Conservation (phyloP, 2,113 vertebrate species). For the Bos indicus region DNA sequence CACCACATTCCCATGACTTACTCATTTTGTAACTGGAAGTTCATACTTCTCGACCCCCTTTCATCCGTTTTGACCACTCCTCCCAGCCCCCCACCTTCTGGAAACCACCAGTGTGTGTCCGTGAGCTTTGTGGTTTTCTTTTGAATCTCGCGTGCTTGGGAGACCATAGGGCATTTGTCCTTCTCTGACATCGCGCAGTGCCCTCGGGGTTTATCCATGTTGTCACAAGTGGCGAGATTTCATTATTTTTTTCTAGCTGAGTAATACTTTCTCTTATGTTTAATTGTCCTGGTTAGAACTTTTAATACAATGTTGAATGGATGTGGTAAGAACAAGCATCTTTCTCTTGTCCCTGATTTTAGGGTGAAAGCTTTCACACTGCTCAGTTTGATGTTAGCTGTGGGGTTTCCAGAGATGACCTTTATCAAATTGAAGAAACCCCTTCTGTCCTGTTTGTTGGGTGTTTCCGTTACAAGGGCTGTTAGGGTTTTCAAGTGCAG, state of each 20-base stretch:
- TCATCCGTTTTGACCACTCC: background rate
- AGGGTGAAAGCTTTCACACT: background rate
- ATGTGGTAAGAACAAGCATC: background rate
- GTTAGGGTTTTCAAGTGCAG: background rate
- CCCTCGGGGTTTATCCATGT: too few species aligned
- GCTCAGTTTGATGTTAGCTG: background rate
- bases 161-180: background rate
- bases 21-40: background rate
- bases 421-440: background rate
- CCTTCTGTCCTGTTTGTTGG: background rate
- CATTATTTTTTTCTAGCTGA: background rate
- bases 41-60: background rate
- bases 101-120: background rate
- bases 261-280: background rate
- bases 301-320: background rate
- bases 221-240: background rate
- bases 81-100: background rate
- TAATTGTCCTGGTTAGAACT: background rate
- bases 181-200: background rate
- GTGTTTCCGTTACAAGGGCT: background rate
- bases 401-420: background rate
- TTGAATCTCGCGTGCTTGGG: background rate
- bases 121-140: background rate
- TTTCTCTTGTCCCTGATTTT: background rate
- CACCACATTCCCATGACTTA: background rate